These are phyloP conservation scores for Eufriesea mexicana DNA, from an alignment of 1,140 invertebrate species.

Conservation along the genomic window DNA sequence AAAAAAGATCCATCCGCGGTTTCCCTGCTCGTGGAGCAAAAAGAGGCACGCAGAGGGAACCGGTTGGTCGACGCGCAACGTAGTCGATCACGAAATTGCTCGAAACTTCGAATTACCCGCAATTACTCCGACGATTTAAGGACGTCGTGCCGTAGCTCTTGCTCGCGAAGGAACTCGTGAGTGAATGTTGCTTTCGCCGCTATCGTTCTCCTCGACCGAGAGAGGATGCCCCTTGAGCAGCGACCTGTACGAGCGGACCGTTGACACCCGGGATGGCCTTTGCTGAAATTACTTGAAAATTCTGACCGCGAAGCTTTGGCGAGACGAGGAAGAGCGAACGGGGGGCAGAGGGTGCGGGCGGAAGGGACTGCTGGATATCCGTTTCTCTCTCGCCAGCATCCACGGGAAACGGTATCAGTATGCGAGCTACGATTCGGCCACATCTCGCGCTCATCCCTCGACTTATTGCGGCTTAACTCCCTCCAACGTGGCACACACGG, in stretches of 20 bases:
- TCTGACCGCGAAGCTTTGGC: conserved; percentile 46
- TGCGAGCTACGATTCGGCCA: conserved; percentile 82
- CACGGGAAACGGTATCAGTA: conserved; percentile 79
- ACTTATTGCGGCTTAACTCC: conserved; percentile 82
- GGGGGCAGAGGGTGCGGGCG: not conserved
- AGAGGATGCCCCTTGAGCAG: not conserved
- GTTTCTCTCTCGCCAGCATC: conserved; percentile 46
- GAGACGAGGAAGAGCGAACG: conserved; percentile 13
- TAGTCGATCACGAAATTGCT: conserved; percentile 25
- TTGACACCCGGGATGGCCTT: conserved; percentile 46
- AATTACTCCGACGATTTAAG: conserved; percentile 27
- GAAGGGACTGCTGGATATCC: conserved; percentile 31
- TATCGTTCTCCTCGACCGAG: not conserved
- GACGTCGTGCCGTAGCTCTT: conserved; percentile 2
- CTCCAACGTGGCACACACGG: conserved; percentile 67
- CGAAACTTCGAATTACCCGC: conserved; percentile 22
- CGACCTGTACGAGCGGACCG: not conserved
- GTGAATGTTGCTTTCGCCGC: not conserved
- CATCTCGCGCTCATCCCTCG: conserved; percentile 82
- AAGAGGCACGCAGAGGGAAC: not conserved
- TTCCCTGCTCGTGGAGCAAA: not conserved
- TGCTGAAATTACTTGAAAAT: conserved; percentile 62
- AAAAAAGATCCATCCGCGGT: too few relatives aligned
- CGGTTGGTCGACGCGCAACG: not conserved
- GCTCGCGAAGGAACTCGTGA: not conserved